phyloP scores from a whole-genome alignment of 2,888 invertebrate genomes.

The Embidobia sp. region DNA sequence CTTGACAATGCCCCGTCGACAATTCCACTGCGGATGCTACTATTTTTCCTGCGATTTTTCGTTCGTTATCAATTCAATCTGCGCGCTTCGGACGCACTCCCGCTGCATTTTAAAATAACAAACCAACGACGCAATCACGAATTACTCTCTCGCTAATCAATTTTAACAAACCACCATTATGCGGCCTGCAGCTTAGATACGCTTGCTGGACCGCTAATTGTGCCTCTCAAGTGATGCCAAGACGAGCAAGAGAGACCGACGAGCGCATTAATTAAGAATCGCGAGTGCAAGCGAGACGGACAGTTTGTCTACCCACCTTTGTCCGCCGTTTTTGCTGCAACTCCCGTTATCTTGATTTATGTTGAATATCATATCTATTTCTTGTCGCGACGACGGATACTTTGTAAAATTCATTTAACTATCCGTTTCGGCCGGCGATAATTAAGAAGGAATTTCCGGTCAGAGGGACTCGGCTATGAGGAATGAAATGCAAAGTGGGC shows the following conservation, averaged over 20 bases:
- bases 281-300: not conserved
- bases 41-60: constrained; percentile 19
- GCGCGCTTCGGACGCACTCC: not conserved
- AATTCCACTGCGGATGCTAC: constrained; percentile 10
- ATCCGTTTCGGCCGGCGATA: too few relatives aligned
- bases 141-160: constrained; percentile 34
- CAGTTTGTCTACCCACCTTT: not conserved
- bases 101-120: constrained; percentile 25
- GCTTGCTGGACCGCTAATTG: constrained; percentile 27
- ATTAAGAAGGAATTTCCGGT: too few relatives aligned
- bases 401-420: not conserved
- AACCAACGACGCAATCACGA: constrained; percentile 19
- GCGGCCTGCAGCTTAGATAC: constrained; percentile 7
- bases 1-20: constrained; percentile 2
- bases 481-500: not conserved
- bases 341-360: constrained; percentile 25
- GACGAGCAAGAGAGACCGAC: constrained; percentile 22
- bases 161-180: constrained; percentile 34
- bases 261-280: constrained; percentile 27
- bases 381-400: not conserved
- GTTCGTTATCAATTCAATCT: constrained; percentile 15
- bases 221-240: constrained; percentile 19
- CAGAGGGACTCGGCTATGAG: too few relatives aligned
- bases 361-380: constrained; percentile 15
- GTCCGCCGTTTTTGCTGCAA: constrained; percentile 5